Evolutionary conservation across 2,797 vertebrate species (phyloP).

Genomic region (Allochrocebus solatus): DNA sequence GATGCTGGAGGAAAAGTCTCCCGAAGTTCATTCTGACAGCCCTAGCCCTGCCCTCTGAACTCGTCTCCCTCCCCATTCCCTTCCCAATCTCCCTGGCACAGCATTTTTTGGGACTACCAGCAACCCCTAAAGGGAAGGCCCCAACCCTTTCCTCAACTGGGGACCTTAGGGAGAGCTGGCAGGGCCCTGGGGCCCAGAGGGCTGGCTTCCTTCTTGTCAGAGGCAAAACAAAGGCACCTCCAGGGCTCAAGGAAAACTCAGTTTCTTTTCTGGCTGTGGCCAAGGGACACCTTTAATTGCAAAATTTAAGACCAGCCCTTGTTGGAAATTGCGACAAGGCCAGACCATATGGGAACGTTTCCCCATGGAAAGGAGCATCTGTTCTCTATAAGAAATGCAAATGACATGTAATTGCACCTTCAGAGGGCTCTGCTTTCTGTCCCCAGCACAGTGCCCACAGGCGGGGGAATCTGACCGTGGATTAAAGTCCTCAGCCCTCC

Average conservation of each 20-base stretch:
- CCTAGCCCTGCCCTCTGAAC: not conserved
- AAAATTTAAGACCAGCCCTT: conserved; percentile 72
- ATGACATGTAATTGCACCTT: conserved; percentile 76
- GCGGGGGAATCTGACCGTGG: not conserved
- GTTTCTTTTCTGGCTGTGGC: conserved; percentile 66
- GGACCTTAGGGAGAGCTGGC: not conserved
- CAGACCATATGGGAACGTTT: conserved; percentile 80
- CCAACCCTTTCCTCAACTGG: not conserved
- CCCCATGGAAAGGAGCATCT: conserved; percentile 77
- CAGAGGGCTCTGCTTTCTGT: conserved; percentile 49
- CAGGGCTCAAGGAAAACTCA: conserved; percentile 68
- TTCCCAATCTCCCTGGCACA: not conserved
- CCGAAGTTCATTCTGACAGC: not conserved
- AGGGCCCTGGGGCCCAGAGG: not conserved
- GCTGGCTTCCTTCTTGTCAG: not conserved
- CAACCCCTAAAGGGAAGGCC: not conserved
- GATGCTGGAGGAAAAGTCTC: not conserved
- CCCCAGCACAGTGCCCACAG: conserved; percentile 47
- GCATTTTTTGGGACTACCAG: not conserved
- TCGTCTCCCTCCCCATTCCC: not conserved
- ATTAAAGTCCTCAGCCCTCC: not conserved
- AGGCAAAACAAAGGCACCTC: conserved; percentile 65
- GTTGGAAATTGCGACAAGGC: conserved; percentile 70
- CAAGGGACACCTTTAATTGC: conserved; percentile 74
- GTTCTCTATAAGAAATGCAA: conserved; percentile 79